Evolutionary conservation across 2,797 vertebrate genomes (phyloP).

Genomic region (Pyrocephalus nanus): DNA sequence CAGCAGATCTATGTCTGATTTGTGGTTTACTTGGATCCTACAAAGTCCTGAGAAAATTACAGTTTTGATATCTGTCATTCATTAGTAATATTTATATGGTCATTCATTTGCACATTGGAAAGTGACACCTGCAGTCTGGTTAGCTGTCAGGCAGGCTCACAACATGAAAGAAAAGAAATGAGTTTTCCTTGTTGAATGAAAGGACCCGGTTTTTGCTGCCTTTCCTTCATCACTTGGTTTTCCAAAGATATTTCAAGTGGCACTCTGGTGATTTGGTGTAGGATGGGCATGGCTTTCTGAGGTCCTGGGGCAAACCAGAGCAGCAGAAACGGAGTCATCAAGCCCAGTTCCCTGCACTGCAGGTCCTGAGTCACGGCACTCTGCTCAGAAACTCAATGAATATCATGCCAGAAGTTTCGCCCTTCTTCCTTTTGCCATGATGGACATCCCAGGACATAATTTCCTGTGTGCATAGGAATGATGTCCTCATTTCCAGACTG

Average conservation of each 20-base stretch:
- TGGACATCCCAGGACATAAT: not conserved
- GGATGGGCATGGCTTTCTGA: not conserved
- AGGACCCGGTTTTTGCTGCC: not conserved
- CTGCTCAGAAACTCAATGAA: not conserved
- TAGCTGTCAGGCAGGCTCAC: not conserved
- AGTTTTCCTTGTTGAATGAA: not conserved
- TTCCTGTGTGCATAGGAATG: not conserved
- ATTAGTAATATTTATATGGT: slow-evolving; percentile 19
- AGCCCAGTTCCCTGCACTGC: not conserved
- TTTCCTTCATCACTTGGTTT: not conserved
- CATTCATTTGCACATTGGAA: not conserved
- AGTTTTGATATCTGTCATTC: slow-evolving; percentile 5
- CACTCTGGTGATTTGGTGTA: not conserved
- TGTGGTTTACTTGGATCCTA: not conserved
- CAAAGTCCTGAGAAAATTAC: slow-evolving; percentile 18
- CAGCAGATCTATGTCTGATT: slow-evolving; percentile 1
- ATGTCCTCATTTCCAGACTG: not conserved
- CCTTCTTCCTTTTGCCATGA: not conserved
- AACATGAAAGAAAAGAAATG: not conserved
- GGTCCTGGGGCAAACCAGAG: not conserved
- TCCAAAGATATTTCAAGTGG: not conserved
- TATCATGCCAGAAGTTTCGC: not conserved
- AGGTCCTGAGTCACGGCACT: not conserved
- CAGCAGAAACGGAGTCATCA: not conserved
- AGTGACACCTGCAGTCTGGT: not conserved